Conservation (phyloP, 1,140 invertebrate genomes). For the Drosophila lowei region DNA sequence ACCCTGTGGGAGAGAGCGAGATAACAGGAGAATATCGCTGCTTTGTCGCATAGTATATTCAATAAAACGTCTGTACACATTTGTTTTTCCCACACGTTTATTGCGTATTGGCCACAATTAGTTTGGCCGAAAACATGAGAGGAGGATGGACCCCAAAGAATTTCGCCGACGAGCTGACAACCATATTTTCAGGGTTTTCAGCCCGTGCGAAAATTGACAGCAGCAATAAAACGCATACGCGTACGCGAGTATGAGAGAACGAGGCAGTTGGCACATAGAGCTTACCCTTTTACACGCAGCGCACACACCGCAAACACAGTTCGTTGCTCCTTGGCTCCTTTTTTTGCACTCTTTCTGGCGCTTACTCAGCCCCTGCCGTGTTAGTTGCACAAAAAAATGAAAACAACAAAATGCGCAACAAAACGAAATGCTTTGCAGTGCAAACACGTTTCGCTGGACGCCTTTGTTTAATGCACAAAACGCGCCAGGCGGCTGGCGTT, state of each 20-base stretch:
- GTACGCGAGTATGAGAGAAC: constrained; percentile 8
- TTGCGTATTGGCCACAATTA: neutral
- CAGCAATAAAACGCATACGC: neutral
- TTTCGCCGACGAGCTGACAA: neutral
- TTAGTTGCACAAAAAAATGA: constrained; percentile 21
- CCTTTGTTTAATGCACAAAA: constrained; percentile 21
- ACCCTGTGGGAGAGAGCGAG: constrained; percentile 36
- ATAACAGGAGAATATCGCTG: constrained; percentile 32
- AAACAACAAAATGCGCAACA: constrained; percentile 49
- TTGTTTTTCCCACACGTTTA: constrained; percentile 9
- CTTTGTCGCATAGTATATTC: constrained; percentile 29
- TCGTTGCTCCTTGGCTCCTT: constrained; percentile 78
- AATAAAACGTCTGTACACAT: constrained; percentile 38
- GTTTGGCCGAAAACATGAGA: too few relatives aligned
- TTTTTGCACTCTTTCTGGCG: constrained; percentile 74
- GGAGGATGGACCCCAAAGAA: neutral
- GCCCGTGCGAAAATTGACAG: constrained; percentile 2
- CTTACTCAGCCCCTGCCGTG: constrained; percentile 64
- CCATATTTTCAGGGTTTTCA: constrained; percentile 3
- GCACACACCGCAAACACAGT: constrained; percentile 70
- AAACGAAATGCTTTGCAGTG: constrained; percentile 32
- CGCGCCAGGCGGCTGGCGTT: constrained; percentile 14
- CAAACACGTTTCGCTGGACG: constrained; percentile 37
- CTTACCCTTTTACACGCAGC: constrained; percentile 72
- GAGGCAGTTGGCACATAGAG: constrained; percentile 46